Conservation (phyloP, 2,888 invertebrate species). For the Adela reaumurella region DNA sequence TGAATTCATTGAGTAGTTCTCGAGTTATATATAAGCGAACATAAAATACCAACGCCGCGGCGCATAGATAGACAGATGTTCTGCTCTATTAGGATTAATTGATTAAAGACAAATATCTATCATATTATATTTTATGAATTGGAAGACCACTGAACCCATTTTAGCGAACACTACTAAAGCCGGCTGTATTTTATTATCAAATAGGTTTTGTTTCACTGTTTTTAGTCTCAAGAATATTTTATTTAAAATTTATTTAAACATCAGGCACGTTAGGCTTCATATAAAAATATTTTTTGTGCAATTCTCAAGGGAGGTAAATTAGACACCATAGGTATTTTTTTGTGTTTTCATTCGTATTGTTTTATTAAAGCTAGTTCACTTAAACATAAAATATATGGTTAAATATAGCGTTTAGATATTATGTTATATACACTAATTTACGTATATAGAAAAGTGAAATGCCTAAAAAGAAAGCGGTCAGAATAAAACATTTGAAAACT, state of each 20-base stretch:
- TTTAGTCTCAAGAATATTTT: conserved; percentile 24
- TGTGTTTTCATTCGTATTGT: conserved; percentile 6
- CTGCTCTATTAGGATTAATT: too few species aligned
- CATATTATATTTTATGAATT: too few species aligned
- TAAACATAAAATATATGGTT: conserved; percentile 8
- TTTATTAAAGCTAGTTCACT: conserved; percentile 11
- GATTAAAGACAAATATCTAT: too few species aligned
- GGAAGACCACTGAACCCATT: too few species aligned
- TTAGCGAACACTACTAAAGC: too few species aligned
- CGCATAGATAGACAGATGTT: too few species aligned
- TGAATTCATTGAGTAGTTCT: too few species aligned
- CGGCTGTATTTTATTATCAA: neutral
- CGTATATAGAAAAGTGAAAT: conserved; percentile 12
- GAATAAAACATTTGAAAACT: neutral
- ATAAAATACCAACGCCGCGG: too few species aligned
- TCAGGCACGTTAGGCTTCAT: conserved; percentile 17
- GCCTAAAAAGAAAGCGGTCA: neutral
- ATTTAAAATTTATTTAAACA: conserved; percentile 35
- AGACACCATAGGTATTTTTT: conserved; percentile 2
- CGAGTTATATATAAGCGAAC: too few species aligned
- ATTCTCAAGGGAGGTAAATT: neutral
- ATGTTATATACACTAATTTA: conserved; percentile 20
- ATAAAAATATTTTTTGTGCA: conserved; percentile 1
- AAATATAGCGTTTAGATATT: conserved; percentile 13
- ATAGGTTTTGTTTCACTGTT: neutral